phyloP scores from a whole-genome alignment of 2,113 vertebrate species.

The Morone saxatilis region DNA sequence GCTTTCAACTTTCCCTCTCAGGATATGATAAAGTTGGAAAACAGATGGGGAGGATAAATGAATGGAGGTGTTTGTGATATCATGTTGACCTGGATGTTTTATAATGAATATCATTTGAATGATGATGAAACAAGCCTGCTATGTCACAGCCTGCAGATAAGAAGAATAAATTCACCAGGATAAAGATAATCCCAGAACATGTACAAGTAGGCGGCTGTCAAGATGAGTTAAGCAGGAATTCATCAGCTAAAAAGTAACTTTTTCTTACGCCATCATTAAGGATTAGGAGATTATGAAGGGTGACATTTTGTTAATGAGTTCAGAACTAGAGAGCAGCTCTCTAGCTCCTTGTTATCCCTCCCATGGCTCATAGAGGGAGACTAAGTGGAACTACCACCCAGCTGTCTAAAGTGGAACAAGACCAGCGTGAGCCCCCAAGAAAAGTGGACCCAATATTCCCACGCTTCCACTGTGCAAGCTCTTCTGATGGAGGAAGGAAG shows the following conservation, averaged over 20 bases:
- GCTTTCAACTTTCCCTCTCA: background rate
- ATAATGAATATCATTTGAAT: background rate
- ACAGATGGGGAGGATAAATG: background rate
- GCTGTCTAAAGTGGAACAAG: background rate
- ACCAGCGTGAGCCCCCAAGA: background rate
- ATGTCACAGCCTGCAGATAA: background rate
- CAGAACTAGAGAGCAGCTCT: conserved; percentile 23
- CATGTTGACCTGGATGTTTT: background rate
- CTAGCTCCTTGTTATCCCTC: background rate
- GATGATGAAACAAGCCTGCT: background rate
- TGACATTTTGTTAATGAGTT: conserved; percentile 42
- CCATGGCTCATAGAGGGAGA: background rate
- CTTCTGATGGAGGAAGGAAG: background rate
- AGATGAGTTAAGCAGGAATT: background rate
- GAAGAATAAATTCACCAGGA: background rate
- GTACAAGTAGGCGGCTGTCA: background rate
- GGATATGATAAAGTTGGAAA: background rate
- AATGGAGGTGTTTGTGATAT: background rate
- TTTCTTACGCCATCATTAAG: conserved; percentile 5
- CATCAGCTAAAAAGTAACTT: background rate
- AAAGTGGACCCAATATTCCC: background rate
- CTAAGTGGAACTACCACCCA: conserved; percentile 23
- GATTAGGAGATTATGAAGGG: conserved; percentile 44
- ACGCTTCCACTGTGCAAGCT: background rate
- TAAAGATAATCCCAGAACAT: conserved; percentile 8